Evolutionary conservation across 92 coral and sea anemone genomes (phyloP).

Genomic region (Umimayanthus kanabou): DNA sequence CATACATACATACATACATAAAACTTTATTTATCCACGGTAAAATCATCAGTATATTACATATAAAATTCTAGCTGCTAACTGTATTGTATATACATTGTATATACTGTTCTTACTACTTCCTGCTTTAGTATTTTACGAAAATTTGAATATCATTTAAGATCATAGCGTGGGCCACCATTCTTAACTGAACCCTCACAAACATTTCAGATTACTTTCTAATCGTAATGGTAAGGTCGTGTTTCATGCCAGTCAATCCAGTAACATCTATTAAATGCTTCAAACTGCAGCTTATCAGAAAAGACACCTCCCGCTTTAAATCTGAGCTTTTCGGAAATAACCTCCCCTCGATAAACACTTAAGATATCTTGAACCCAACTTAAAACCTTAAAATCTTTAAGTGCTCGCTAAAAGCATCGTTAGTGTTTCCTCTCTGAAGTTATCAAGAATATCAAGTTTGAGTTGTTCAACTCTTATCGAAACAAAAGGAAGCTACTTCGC

Average conservation of each 20-base stretch:
- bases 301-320: constrained; percentile 1
- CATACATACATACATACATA: too few relatives aligned
- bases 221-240: neutral
- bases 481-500: constrained; percentile 17
- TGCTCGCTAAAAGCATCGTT: constrained; percentile 42
- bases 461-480: neutral
- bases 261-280: neutral
- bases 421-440: constrained; percentile 15
- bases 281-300: neutral
- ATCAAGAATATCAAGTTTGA: constrained; percentile 28
- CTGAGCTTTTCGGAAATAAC: neutral
- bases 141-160: too few relatives aligned
- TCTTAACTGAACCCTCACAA: neutral
- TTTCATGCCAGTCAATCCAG: neutral
- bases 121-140: too few relatives aligned
- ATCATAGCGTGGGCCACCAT: too few relatives aligned
- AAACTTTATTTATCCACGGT: too few relatives aligned
- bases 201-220: neutral
- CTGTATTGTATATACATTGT: too few relatives aligned
- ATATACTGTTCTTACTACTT: too few relatives aligned
- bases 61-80: too few relatives aligned
- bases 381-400: constrained; percentile 21
- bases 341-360: constrained; percentile 17
- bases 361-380: constrained; percentile 24
- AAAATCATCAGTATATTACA: too few relatives aligned